A percentile compares a stretch with the other conserved stretches of the same genome.
Conservation (phyloP, 2,113 vertebrate species). For the Hippolais icterina region DNA sequence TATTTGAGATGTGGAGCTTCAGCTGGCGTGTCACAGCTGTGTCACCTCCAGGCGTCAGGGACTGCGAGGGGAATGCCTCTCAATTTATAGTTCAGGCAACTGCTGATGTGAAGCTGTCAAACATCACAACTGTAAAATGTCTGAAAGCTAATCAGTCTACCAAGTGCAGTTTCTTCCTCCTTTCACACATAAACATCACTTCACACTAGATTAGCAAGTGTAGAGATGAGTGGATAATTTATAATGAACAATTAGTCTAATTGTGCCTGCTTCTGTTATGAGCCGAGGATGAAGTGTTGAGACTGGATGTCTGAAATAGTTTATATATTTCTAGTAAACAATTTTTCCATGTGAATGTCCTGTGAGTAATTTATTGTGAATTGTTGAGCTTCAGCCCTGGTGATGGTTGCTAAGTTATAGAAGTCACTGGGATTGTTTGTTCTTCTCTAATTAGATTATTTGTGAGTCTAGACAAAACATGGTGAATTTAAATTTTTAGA, state of each 20-base stretch:
- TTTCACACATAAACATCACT: not conserved
- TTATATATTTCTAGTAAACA: not conserved
- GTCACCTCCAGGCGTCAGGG: not conserved
- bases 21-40: not conserved
- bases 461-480: constrained; percentile 8
- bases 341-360: not conserved
- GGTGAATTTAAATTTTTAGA: not conserved
- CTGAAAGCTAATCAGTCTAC: not conserved
- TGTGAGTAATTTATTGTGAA: not conserved
- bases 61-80: not conserved
- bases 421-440: not conserved
- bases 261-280: not conserved
- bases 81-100: not conserved
- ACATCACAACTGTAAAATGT: not conserved
- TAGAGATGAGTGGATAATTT: not conserved
- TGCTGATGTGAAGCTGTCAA: not conserved
- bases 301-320: not conserved
- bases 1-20: not conserved
- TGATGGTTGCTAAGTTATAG: not conserved
- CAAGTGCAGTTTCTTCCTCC: not conserved
- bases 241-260: constrained; percentile 17
- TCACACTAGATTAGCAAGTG: not conserved
- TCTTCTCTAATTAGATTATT: constrained; percentile 26
- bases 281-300: not conserved
- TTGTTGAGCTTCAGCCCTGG: not conserved